Percentiles rank a stretch among this genome's conserved stretches.
phyloP scores from a whole-genome alignment of 2,113 vertebrate species.

The Oenanthe melanoleuca region DNA sequence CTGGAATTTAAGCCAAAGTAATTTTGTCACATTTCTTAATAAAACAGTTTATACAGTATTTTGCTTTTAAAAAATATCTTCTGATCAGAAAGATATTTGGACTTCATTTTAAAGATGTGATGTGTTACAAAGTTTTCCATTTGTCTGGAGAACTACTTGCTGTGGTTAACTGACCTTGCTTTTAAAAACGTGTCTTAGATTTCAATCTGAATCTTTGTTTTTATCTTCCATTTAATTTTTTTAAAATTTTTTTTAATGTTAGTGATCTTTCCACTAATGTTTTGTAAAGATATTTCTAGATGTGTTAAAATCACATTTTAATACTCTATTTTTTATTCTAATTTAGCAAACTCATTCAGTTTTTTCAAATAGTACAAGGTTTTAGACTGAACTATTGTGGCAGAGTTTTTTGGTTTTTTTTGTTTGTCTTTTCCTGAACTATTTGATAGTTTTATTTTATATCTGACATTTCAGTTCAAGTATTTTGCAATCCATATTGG shows the following conservation, averaged over 20 bases:
- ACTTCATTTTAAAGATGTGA: neutral
- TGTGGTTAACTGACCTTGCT: neutral
- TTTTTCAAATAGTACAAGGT: neutral
- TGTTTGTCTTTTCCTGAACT: neutral
- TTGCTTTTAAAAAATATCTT: neutral
- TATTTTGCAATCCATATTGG: neutral
- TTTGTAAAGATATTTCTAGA: neutral
- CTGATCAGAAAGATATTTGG: neutral
- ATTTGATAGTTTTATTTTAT: neutral
- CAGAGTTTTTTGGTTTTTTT: neutral
- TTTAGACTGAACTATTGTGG: neutral
- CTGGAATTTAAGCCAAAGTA: neutral
- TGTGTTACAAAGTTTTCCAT: neutral
- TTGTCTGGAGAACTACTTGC: neutral
- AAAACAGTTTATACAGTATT: neutral
- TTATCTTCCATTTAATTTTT: neutral
- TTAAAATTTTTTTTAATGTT: neutral
- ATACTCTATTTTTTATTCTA: neutral
- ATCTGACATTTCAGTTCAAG: neutral
- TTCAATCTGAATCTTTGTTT: neutral
- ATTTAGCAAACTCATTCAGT: neutral
- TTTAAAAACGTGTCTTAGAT: neutral
- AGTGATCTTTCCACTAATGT: neutral
- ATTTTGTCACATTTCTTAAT: neutral
- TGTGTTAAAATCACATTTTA: neutral